A percentile compares a stretch with the other conserved stretches of the same genome.
These are phyloP conservation scores for Rhadina sibilatrix DNA, from an alignment of 2,113 vertebrate species.

Conservation along the genomic window DNA sequence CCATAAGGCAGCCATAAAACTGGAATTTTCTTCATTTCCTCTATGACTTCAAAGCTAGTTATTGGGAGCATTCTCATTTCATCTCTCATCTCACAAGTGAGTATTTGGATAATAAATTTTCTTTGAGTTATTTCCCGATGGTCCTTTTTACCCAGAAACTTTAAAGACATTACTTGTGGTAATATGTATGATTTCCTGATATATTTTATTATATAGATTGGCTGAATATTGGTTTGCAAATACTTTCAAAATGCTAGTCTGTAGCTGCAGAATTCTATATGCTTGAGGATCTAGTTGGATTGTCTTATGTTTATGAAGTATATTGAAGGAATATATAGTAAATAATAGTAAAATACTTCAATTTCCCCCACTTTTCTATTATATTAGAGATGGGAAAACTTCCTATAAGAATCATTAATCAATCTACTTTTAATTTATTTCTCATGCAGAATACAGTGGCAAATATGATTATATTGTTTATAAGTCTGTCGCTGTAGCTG, in stretches of 20 bases:
- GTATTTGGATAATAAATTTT: background rate
- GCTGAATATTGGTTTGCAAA: background rate
- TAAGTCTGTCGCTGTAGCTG: background rate
- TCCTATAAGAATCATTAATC: background rate
- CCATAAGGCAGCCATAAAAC: background rate
- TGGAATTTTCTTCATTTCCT: background rate
- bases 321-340: background rate
- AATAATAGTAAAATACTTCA: background rate
- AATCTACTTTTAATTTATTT: background rate
- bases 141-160: background rate
- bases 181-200: background rate
- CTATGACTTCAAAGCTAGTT: background rate
- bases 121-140: accelerated
- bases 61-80: background rate
- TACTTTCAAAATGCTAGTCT: background rate
- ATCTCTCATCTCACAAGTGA: background rate
- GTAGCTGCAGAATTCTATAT: background rate
- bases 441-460: background rate
- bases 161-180: background rate
- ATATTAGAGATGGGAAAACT: background rate
- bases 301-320: background rate
- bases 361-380: background rate
- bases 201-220: background rate
- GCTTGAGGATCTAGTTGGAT: background rate
- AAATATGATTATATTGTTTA: background rate